phyloP scores from a whole-genome alignment of 2,113 vertebrate species.

The Sciurus niger region DNA sequence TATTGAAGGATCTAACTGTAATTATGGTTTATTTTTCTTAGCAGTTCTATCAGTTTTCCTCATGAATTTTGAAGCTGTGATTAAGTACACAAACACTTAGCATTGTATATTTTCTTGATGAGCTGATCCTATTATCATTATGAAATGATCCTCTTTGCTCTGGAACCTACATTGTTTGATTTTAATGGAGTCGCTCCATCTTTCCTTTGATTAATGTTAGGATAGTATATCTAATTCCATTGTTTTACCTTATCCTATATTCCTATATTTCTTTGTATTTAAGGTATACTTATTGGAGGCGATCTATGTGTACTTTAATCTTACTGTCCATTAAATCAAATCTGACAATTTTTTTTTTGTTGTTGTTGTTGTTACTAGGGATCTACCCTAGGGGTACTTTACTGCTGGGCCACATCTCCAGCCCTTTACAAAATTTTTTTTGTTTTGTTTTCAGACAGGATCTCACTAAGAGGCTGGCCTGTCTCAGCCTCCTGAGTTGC shows the following conservation, averaged over 20 bases:
- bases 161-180: background rate
- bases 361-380: no score
- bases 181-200: background rate
- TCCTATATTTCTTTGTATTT: background rate
- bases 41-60: background rate
- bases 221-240: background rate
- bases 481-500: no score
- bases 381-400: no score
- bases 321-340: background rate
- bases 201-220: background rate
- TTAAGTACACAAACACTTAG: background rate
- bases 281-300: background rate
- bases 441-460: no score
- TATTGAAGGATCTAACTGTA: background rate
- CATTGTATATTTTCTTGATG: background rate
- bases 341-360: background rate
- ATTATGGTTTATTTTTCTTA: background rate
- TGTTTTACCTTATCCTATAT: background rate
- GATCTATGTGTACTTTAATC: background rate
- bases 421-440: no score
- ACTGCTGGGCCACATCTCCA: no score
- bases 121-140: slow-evolving; percentile 1
- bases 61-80: background rate
- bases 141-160: slow-evolving; percentile 11
- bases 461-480: no score